These are phyloP conservation scores for Corythaeola cristata DNA, from an alignment of 2,113 vertebrate genomes.

Conservation along the genomic window DNA sequence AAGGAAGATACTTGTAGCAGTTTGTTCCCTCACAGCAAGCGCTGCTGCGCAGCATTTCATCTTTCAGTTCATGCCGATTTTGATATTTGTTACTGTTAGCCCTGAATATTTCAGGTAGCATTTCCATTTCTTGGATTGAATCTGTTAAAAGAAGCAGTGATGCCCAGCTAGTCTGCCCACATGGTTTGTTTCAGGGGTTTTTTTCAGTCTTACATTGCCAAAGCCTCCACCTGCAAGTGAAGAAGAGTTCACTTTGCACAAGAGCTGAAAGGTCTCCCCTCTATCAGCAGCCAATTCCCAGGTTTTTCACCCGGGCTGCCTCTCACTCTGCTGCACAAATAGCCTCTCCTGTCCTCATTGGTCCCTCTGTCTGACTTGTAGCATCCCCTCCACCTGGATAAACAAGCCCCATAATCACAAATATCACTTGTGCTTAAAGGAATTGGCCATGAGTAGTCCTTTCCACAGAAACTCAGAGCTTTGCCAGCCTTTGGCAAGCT, in stretches of 20 bases:
- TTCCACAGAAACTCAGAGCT: not conserved
- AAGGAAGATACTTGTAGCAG: not conserved
- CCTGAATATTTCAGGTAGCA: not conserved
- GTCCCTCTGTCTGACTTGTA: not conserved
- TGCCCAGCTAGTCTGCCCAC: not conserved
- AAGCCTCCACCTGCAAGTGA: not conserved
- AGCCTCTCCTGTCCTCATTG: not conserved
- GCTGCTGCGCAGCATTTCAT: not conserved
- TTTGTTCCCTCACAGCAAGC: not conserved
- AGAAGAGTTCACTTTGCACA: not conserved
- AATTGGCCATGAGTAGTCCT: fast-evolving
- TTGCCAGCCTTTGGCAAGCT: not conserved
- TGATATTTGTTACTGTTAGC: not conserved
- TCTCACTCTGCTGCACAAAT: not conserved
- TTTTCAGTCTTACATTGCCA: not conserved
- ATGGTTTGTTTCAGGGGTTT: not conserved
- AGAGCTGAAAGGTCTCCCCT: not conserved
- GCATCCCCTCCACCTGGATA: not conserved
- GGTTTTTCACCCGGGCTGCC: not conserved
- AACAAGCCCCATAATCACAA: not conserved
- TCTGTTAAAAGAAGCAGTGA: not conserved
- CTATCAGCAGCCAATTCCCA: not conserved
- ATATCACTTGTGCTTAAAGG: not conserved
- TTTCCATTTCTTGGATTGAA: not conserved
- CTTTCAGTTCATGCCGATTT: not conserved